phyloP scores from a whole-genome alignment of 2,797 vertebrate genomes.

The Anisognathus igniventris region DNA sequence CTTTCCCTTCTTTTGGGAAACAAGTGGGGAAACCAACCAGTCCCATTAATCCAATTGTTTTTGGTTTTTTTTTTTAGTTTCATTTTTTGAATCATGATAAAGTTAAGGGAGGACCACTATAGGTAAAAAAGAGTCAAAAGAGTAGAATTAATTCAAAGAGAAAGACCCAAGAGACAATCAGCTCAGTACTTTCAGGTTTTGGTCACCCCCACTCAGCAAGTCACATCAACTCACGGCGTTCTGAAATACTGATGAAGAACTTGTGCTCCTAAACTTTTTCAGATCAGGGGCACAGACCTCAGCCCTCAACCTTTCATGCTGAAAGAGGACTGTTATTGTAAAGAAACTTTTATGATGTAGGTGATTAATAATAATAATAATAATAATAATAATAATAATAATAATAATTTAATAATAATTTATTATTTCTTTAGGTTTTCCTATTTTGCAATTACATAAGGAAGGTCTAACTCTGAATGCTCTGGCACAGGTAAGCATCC shows the following conservation, averaged over 20 bases:
- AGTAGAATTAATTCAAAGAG: background rate
- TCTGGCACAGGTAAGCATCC: background rate
- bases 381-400: background rate
- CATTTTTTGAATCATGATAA: background rate
- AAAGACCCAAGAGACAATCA: background rate
- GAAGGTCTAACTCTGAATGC: background rate
- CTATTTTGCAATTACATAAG: background rate
- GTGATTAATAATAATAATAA: background rate
- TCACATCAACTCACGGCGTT: background rate
- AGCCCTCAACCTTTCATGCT: background rate
- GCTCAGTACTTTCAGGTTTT: background rate
- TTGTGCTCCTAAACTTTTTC: background rate
- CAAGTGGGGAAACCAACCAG: background rate
- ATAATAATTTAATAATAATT: no score
- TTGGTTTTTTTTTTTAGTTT: background rate
- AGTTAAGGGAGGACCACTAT: background rate
- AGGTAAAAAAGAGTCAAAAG: background rate
- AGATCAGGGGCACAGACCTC: rapidly evolving
- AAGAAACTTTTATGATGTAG: background rate
- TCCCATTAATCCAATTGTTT: rapidly evolving
- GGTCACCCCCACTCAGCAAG: background rate
- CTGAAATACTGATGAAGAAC: background rate
- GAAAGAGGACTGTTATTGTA: background rate
- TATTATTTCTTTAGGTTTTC: background rate
- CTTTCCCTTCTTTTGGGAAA: background rate